These are phyloP conservation scores for Brienomyrus brachyistius DNA, from an alignment of 2,113 vertebrate species.

Conservation along the genomic window DNA sequence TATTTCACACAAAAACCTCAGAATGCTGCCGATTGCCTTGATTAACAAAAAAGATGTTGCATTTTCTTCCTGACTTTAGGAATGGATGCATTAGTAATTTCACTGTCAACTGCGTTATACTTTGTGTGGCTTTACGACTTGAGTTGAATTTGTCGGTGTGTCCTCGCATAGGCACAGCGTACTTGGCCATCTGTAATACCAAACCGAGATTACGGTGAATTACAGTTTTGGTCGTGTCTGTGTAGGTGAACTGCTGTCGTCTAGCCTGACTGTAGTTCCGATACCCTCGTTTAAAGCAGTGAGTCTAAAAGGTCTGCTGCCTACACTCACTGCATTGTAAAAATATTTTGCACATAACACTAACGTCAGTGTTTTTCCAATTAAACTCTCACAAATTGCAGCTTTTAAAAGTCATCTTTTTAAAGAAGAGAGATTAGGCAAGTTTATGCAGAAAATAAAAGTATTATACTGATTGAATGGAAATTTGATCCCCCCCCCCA, in stretches of 20 bases:
- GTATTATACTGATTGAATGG: background rate
- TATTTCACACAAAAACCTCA: background rate
- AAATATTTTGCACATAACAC: background rate
- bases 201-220: background rate
- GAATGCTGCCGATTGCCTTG: slow-evolving; percentile 1
- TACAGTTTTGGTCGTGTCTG: background rate
- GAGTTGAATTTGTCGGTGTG: background rate
- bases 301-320: background rate
- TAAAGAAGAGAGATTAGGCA: background rate
- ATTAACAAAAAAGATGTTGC: background rate
- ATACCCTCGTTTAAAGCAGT: background rate
- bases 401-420: background rate
- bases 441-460: background rate
- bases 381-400: background rate
- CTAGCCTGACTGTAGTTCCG: background rate
- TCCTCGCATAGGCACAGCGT: too few species aligned
- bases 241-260: background rate
- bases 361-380: background rate
- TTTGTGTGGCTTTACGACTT: background rate
- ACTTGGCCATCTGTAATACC: background rate
- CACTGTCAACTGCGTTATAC: background rate
- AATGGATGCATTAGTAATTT: background rate
- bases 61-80: background rate
- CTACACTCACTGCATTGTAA: background rate
- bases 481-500: background rate